A percentile compares a stretch with the other conserved stretches of the same genome.
phyloP scores from a whole-genome alignment of 2,888 invertebrate species.

The Heliconius cydno region DNA sequence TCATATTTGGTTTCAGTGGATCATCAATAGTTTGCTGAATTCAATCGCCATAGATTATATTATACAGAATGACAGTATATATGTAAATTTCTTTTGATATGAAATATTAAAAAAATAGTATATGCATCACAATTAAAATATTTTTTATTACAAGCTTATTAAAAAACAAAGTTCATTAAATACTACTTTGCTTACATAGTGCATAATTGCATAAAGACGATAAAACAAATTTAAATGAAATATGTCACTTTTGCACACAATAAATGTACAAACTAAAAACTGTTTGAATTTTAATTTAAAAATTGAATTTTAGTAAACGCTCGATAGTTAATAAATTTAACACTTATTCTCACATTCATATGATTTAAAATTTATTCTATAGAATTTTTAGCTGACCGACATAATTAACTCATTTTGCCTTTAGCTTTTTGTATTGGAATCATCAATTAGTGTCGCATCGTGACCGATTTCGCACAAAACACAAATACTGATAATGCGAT shows the following conservation, averaged over 20 bases:
- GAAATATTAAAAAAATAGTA: no score
- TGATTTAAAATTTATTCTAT: slow-evolving; percentile 29
- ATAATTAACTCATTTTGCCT: slow-evolving; percentile 50
- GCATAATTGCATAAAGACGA: neutral
- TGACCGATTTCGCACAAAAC: slow-evolving; percentile 61
- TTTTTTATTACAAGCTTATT: neutral
- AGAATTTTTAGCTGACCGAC: slow-evolving; percentile 19
- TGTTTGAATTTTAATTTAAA: neutral
- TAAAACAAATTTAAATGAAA: neutral
- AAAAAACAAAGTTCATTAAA: neutral
- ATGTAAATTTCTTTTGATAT: neutral
- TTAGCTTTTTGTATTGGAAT: slow-evolving; percentile 49
- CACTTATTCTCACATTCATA: neutral
- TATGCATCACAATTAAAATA: no score
- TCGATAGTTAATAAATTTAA: neutral
- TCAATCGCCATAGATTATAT: neutral
- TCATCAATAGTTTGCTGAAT: neutral
- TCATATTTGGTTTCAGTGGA: neutral
- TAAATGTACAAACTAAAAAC: neutral
- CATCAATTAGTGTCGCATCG: slow-evolving; percentile 60
- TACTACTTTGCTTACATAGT: neutral
- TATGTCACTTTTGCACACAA: neutral
- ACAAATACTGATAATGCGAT: slow-evolving; percentile 62
- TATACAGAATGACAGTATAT: neutral
- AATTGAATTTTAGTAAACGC: neutral